Base-by-base conservation (phyloP, 2,113 vertebrate genomes). In the Rhea americana region DNA sequence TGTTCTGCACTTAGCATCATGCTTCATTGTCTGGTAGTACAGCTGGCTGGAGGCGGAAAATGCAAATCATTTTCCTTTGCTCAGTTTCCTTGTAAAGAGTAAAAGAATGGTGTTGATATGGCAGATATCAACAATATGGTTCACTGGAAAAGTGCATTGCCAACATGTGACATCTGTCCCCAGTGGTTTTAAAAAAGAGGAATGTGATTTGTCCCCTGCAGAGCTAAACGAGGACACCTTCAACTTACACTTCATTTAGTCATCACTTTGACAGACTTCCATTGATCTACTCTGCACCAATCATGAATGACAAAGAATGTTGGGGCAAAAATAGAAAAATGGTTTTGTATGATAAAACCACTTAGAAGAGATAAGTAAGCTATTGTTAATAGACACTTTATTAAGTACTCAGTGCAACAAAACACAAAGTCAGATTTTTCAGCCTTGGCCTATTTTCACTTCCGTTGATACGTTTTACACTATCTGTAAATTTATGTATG, bases 41-140 rank as follows among this genome's bases (percentile, higher is more conserved):
- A 85, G 77, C 92, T 85, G 88, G 47, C 90, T 83, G 77, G 81
- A 91, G 85, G 66, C 77, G 91, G 80, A 93, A 90, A 93, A 17
- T 79, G 66, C 93, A 96, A 95, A 96, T 93, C 1, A 90, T 86
- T 95, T 95, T 82, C 71, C 88, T 94, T 90, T 93, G 86, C 94
- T 93, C 95, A 95, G 84, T 96, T 94, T 94, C 77, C 83, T 94
- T 93, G 90, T 72, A 86, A 94, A 94, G 77, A 93, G 83, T 53
- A 85, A 76, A 91, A 93, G 70, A 94, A 95, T 94, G 30, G 88
- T 87, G 80, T 76, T 90, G 77, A 84, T 85, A 87, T 0, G 5
- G 37, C 93, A 94, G 83, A 58, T 58, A n/a, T n/a, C n/a, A n/a
- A n/a, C n/a, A n/a, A n/a, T n/a, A n/a, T n/a, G n/a, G n/a, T 92